Percentiles rank a stretch among this genome's conserved stretches.
Conservation (phyloP, 1,140 invertebrate genomes). For the Euura saliciscinereae region DNA sequence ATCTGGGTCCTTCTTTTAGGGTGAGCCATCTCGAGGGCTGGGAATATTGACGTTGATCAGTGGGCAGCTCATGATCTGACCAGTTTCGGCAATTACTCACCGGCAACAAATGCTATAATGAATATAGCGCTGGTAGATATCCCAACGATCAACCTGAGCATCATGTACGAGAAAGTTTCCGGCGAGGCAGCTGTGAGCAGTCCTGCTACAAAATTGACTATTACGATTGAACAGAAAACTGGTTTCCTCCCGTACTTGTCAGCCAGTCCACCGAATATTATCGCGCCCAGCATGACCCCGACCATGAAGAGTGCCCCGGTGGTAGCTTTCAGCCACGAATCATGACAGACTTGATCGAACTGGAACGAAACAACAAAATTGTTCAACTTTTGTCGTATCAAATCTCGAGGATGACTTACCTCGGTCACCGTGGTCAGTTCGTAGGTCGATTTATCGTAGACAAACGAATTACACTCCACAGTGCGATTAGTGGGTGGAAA, state of each 20-base stretch:
- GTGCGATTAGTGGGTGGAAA: neutral
- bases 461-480: conserved; percentile 60
- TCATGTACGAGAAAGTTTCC: conserved; percentile 71
- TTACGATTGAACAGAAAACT: conserved; percentile 73
- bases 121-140: conserved; percentile 78
- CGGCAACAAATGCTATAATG: conserved; percentile 78
- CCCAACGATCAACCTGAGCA: conserved; percentile 73
- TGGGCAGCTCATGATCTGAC: too few relatives aligned
- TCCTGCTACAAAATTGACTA: conserved; percentile 72
- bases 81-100: conserved; percentile 50
- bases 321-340: conserved; percentile 69
- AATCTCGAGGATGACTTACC: conserved; percentile 44
- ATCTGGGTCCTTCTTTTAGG: conserved; percentile 74
- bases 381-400: too few relatives aligned
- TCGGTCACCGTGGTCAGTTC: conserved; percentile 70
- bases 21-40: conserved; percentile 86
- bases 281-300: conserved; percentile 79
- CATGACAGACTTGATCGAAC: conserved; percentile 80
- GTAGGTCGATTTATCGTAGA: conserved; percentile 68
- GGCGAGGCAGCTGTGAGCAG: conserved; percentile 69
- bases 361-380: conserved; percentile 47
- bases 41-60: conserved; percentile 30
- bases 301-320: conserved; percentile 83
- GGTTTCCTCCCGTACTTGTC: conserved; percentile 79
- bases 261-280: conserved; percentile 80